Base-by-base conservation (phyloP, 2,113 vertebrate genomes). In the Labeo rohita region DNA sequence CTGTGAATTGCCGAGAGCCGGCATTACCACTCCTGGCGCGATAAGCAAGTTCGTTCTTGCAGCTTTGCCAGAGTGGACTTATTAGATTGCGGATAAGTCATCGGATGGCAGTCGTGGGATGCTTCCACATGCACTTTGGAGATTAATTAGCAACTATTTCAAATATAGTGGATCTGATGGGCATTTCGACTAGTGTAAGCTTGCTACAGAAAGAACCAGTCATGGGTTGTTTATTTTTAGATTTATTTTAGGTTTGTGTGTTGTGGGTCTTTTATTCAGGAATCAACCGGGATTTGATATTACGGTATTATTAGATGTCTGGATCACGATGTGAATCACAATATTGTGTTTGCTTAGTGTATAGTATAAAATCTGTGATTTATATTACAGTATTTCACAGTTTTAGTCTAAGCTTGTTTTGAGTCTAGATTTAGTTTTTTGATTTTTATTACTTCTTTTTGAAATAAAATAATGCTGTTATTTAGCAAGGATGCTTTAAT, bases 11-110 rank as follows among this genome's bases (percentile, higher is more conserved):
- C 56, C 9, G 61, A 66, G 79, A 47, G 16, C 83, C 28, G 49
- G 47, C 52, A 66, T 85, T 77, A 61, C 75, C 80, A 66, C 54
- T 77, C 43, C 81, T 63, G 72, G 72, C 10, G 59, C 56, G 39
- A 52, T 78, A 74, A 86, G 80, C 74, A 21, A 74, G 85, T 82
- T n/a, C 2, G 13, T 83, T 83, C 65, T 83, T 56, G 85, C 34
- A 84, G 66, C 72, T 86, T 79, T 84, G 82, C 85, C 76, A 89
- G 72, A 18, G 16, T 16, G 61, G 77, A 54, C 82, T 89, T 61
- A 56, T 89, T 87, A 89, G 23, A 83, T 45, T 83, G 84, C 73
- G 36, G 28, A 73, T n/a, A 65, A 80, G n/a, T 79, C 77, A 50
- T 84, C 36, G 73, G 76, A 80, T 84, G 56, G 66, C 34, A 39